Evolutionary conservation across 2,113 vertebrate genomes (phyloP).

Genomic region (Euleptes europaea): DNA sequence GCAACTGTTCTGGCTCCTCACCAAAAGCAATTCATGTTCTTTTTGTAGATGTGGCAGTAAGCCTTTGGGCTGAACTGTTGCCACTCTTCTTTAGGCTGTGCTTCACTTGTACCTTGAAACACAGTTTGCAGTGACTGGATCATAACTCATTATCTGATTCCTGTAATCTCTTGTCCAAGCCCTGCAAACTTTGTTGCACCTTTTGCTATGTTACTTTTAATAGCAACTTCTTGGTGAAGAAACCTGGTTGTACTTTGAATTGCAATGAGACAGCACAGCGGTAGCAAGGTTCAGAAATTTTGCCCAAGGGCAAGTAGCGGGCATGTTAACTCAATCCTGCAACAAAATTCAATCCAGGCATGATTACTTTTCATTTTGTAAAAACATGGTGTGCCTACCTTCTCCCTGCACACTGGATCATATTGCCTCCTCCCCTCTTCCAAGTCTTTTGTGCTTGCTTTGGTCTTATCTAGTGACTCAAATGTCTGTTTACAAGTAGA

Average conservation of each 20-base stretch:
- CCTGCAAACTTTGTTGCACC: conserved; percentile 10
- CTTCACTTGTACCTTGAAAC: neutral
- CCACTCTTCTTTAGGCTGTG: neutral
- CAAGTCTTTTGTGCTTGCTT: neutral
- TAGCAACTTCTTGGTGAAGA: neutral
- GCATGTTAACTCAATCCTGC: neutral
- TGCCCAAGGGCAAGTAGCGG: neutral
- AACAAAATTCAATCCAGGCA: neutral
- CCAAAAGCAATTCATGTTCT: conserved; percentile 40
- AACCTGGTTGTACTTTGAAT: neutral
- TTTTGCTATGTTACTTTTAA: neutral
- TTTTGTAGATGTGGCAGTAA: conserved; percentile 58
- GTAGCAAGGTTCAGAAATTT: neutral
- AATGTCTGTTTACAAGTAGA: neutral
- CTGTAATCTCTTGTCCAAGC: neutral
- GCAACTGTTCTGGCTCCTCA: conserved; percentile 47
- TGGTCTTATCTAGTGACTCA: neutral
- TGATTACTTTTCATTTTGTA: neutral
- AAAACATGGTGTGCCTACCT: neutral
- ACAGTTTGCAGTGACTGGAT: conserved; percentile 30
- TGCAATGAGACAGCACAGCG: neutral
- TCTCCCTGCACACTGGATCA: neutral
- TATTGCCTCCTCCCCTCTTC: neutral
- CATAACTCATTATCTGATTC: conserved; percentile 21
- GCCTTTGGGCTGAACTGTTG: conserved; percentile 32